phyloP scores from a whole-genome alignment of 2,888 invertebrate species.

The Frankliniella fusca region DNA sequence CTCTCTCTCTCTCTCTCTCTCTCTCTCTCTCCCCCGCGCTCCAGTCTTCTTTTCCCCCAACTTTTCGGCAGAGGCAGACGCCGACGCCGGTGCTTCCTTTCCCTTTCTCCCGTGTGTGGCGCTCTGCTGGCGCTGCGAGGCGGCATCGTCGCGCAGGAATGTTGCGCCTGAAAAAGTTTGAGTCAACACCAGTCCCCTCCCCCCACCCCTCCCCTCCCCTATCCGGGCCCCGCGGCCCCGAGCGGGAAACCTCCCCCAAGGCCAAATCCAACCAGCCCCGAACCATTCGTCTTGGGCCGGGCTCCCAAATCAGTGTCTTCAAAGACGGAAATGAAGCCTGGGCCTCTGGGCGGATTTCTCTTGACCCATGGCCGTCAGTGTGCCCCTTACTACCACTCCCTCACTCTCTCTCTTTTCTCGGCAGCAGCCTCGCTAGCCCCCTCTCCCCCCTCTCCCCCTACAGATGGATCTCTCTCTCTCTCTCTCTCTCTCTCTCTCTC shows the following conservation, averaged over 20 bases:
- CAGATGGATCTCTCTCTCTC: too few species aligned
- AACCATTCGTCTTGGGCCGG: background rate
- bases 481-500: too few species aligned
- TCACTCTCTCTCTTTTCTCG: background rate
- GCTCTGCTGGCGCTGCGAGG: background rate
- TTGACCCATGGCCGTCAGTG: background rate
- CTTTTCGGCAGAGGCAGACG: background rate
- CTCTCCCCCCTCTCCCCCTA: background rate
- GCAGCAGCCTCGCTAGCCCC: background rate
- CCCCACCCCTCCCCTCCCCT: too few species aligned
- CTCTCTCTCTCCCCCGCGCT: too few species aligned
- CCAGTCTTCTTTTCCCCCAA: background rate
- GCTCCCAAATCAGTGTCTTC: constrained; percentile 11
- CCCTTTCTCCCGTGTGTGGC: too few species aligned
- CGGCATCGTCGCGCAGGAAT: background rate
- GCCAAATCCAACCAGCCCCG: too few species aligned
- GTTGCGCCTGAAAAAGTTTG: background rate
- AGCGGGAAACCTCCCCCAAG: too few species aligned
- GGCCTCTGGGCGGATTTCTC: background rate
- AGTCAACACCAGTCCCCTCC: background rate
- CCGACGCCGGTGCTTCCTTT: background rate
- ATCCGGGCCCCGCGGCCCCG: too few species aligned
- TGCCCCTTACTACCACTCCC: background rate
- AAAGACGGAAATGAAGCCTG: constrained; percentile 4
- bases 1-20: too few species aligned